A percentile compares a stretch with the other conserved stretches of the same genome.
Evolutionary conservation across 2,888 invertebrate genomes (phyloP).

Genomic region (Polydrusus cervinus): DNA sequence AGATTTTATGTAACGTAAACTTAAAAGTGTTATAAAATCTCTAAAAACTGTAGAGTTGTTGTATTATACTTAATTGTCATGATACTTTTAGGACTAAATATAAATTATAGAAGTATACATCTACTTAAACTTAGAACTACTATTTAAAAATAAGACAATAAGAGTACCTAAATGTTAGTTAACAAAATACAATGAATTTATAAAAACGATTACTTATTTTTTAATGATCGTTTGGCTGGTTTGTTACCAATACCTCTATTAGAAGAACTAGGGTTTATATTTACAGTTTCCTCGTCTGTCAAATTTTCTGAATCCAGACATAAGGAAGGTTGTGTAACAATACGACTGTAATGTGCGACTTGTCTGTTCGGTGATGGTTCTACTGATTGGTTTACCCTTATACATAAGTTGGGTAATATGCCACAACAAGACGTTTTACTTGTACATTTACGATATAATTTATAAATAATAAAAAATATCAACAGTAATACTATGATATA

Average conservation of each 20-base stretch:
- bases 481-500: slow-evolving; percentile 10
- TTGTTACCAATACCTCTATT: neutral
- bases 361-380: neutral
- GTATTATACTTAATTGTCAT: too few relatives aligned
- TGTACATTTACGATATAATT: neutral
- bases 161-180: too few relatives aligned
- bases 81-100: too few relatives aligned
- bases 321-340: neutral
- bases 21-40: too few relatives aligned
- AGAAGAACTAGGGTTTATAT: neutral
- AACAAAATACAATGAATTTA: too few relatives aligned
- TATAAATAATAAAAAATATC: slow-evolving; percentile 9
- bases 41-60: too few relatives aligned
- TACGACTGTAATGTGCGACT: neutral
- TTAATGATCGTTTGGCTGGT: too few relatives aligned
- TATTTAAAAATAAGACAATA: too few relatives aligned
- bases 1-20: too few relatives aligned
- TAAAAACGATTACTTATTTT: too few relatives aligned
- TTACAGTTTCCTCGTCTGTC: neutral
- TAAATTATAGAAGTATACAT: too few relatives aligned
- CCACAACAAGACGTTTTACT: slow-evolving; percentile 18
- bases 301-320: neutral
- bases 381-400: slow-evolving; percentile 16
- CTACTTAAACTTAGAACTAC: too few relatives aligned
- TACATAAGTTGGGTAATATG: slow-evolving; percentile 5